Base-by-base conservation (phyloP, 2,113 vertebrate species). In the Cryptoleucopteryx plumbea region DNA sequence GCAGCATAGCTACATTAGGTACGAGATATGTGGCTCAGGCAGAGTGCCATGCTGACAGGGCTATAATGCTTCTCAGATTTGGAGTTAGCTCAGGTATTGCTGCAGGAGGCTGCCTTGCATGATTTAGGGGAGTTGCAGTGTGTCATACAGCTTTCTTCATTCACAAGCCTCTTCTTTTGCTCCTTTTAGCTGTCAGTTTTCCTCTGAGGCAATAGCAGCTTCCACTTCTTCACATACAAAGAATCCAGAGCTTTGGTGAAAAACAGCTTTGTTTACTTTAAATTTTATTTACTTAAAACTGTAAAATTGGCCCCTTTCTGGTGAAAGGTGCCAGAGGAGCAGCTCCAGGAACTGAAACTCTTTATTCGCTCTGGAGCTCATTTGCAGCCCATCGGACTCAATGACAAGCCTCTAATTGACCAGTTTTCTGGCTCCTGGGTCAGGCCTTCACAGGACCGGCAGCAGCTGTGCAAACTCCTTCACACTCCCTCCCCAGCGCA, bases 381-480 rank as follows among this genome's bases (percentile, higher is more conserved):
- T 78, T 92, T 82, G 95, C 94, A 94, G 90, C 94, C 90, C 88
- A 83, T 31, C 14, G 88, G 92, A 96, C 75, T 38, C 95, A 78
- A 50, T 9, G 92, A 96, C 96, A 97, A 97, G 78, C 93, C 87
- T 90, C 65, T 90, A 90, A 97, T 94, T 97, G 94, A 97, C 19
- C 27, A 22, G 21, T 29, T 93, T 96, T 85, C 88, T 96, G 95
- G 94, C 95, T 96, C 59, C 85, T 15, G 83, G 61, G 62, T 16
- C 77, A 13, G 16, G 43, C 61, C 92, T 74, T 74, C 48, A 7
- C 63, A 84, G 79, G 43, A n/a, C 47, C 1, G 6, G 91, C 94
- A 87, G 95, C 97, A 96, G 94, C 94, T 96, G 97, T 97, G 95
- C 96, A 96, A 96, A 97, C 95, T 96, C 82, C 36, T 18, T 34